These are phyloP conservation scores for Drosophila setifemur DNA, from an alignment of 1,140 invertebrate species.

Conservation along the genomic window DNA sequence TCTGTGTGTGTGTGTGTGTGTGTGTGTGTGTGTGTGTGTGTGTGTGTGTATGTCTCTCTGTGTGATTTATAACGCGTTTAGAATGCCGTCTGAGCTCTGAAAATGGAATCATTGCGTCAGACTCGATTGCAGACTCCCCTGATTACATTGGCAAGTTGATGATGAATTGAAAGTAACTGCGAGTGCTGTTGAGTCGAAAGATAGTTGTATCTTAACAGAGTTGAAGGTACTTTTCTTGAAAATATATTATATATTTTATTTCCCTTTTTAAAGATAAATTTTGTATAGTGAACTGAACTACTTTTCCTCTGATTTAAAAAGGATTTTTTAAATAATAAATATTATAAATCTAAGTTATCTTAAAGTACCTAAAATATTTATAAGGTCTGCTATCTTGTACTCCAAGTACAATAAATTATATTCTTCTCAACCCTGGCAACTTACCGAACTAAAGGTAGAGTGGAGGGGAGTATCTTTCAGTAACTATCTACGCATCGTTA, in stretches of 20 bases:
- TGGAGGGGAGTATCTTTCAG: background rate
- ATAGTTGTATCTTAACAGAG: too few relatives aligned
- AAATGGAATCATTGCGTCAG: slow-evolving; percentile 23
- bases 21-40: slow-evolving; percentile 1
- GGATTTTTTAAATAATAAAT: too few relatives aligned
- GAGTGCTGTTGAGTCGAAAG: background rate
- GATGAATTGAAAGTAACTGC: slow-evolving; percentile 10
- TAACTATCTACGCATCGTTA: background rate
- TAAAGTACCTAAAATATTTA: too few relatives aligned
- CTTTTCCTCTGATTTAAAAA: too few relatives aligned
- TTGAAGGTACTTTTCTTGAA: too few relatives aligned
- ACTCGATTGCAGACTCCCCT: background rate
- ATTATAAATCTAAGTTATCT: too few relatives aligned
- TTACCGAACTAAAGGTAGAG: background rate
- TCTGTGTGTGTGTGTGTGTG: slow-evolving; percentile 4
- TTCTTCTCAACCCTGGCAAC: background rate
- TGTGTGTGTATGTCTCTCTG: background rate
- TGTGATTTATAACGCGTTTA: slow-evolving; percentile 62
- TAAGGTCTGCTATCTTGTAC: too few relatives aligned
- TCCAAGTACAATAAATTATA: too few relatives aligned
- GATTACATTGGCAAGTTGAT: slow-evolving; percentile 23
- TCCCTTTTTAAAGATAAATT: too few relatives aligned
- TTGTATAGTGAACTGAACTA: too few relatives aligned
- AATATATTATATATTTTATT: slow-evolving; percentile 29
- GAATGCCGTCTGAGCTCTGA: slow-evolving; percentile 18